phyloP scores from a whole-genome alignment of 2,888 invertebrate genomes.

The Aelia acuminata region DNA sequence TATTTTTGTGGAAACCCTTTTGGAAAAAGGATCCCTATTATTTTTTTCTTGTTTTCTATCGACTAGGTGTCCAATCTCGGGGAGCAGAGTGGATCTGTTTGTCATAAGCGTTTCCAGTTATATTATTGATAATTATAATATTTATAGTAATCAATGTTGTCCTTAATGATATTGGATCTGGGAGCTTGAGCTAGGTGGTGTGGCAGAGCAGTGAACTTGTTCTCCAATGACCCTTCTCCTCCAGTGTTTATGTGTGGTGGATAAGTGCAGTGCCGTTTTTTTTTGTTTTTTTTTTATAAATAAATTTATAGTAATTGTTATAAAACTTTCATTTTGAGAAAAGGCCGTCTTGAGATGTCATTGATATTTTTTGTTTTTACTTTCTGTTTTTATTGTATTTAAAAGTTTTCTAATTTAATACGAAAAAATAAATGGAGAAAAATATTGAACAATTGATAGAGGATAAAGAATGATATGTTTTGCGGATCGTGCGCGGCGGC shows the following conservation, averaged over 20 bases:
- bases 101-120: constrained; percentile 57
- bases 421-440: constrained; percentile 23
- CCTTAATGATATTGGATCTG: constrained; percentile 40
- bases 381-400: constrained; percentile 28
- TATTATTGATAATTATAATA: constrained; percentile 49
- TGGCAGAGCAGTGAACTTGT: constrained; percentile 36
- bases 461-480: constrained; percentile 5
- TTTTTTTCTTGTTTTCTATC: constrained; percentile 47
- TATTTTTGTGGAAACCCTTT: constrained; percentile 58
- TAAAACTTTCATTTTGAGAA: background rate
- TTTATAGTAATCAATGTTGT: constrained; percentile 45
- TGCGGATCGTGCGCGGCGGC: constrained; percentile 34
- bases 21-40: constrained; percentile 48
- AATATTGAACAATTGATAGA: background rate
- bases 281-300: background rate
- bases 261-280: constrained; percentile 40
- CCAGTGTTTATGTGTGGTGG: constrained; percentile 43
- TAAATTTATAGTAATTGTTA: background rate
- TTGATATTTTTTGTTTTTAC: background rate
- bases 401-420: background rate
- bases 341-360: background rate
- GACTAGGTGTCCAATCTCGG: constrained; percentile 44
- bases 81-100: constrained; percentile 49
- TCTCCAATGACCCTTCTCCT: background rate
- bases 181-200: constrained; percentile 43